phyloP scores from a whole-genome alignment of 2,113 vertebrate genomes.

The Dipodomys spectabilis region DNA sequence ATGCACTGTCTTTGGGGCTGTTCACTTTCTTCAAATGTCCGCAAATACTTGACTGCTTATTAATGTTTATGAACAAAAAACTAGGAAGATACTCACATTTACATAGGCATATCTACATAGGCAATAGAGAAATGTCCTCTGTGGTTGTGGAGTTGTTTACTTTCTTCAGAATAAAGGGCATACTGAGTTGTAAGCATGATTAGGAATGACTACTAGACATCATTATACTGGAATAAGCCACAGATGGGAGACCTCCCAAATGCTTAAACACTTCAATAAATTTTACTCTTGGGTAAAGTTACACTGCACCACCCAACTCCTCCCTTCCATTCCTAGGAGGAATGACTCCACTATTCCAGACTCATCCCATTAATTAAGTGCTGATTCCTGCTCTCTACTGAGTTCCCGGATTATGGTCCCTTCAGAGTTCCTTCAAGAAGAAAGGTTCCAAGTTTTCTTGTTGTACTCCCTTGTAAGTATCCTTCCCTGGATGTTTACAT shows the following conservation, averaged over 20 bases:
- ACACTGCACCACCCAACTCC: background rate
- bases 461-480: background rate
- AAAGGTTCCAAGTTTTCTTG: background rate
- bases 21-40: background rate
- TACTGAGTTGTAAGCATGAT: background rate
- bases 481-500: background rate
- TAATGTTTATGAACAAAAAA: background rate
- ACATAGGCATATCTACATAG: background rate
- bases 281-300: slow-evolving; percentile 6
- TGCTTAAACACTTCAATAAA: slow-evolving; percentile 3
- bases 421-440: background rate
- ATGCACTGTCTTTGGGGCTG: background rate
- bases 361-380: background rate
- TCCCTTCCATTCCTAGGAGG: background rate
- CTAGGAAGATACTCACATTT: background rate
- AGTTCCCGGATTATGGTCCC: background rate
- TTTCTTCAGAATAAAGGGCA: background rate
- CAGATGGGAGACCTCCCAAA: background rate
- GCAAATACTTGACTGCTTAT: background rate
- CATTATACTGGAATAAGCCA: background rate
- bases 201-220: background rate
- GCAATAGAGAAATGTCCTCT: background rate
- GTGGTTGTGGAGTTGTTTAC: background rate
- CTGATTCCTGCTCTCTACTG: background rate
- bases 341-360: slow-evolving; percentile 27